Evolutionary conservation across 2,113 vertebrate genomes (phyloP).

Genomic region (Acanthochromis polyacanthus): DNA sequence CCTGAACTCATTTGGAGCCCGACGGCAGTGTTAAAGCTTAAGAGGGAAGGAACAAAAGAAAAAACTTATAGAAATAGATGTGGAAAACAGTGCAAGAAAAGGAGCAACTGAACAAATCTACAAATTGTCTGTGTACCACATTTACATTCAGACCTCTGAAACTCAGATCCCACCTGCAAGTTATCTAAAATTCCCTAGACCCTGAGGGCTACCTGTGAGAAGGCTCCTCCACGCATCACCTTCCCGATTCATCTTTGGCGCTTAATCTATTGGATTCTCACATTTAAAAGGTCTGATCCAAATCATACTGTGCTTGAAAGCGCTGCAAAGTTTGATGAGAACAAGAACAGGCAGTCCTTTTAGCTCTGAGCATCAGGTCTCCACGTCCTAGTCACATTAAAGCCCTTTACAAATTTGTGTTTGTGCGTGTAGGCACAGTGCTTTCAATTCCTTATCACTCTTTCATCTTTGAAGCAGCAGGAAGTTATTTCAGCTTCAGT

Average conservation of each 20-base stretch:
- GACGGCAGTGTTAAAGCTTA: slow-evolving; percentile 90
- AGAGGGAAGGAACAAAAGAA: slow-evolving; percentile 33
- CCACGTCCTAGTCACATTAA: slow-evolving; percentile 64
- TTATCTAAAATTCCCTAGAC: slow-evolving; percentile 55
- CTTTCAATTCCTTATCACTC: slow-evolving; percentile 58
- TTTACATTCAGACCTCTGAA: slow-evolving; percentile 50
- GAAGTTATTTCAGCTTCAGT: slow-evolving; percentile 70
- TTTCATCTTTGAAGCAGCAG: slow-evolving; percentile 68
- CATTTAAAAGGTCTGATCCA: slow-evolving; percentile 57
- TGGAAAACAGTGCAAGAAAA: slow-evolving; percentile 20
- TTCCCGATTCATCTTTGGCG: slow-evolving; percentile 42
- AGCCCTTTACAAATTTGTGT: slow-evolving; percentile 51
- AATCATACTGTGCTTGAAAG: slow-evolving; percentile 60
- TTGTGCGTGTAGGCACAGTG: slow-evolving; percentile 29
- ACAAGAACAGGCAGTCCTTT: slow-evolving; percentile 70
- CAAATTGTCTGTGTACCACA: background rate
- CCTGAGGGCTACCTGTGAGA: slow-evolving; percentile 63
- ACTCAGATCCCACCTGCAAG: slow-evolving; percentile 53
- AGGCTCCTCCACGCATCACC: slow-evolving; percentile 16
- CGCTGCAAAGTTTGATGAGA: slow-evolving; percentile 66
- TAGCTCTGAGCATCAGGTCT: slow-evolving; percentile 68
- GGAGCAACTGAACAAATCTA: slow-evolving; percentile 17
- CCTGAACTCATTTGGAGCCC: slow-evolving; percentile 89
- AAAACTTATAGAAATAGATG: slow-evolving; percentile 34
- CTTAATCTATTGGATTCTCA: slow-evolving; percentile 48